phyloP scores from a whole-genome alignment of 2,797 vertebrate genomes.

The Aquila chrysaetos region DNA sequence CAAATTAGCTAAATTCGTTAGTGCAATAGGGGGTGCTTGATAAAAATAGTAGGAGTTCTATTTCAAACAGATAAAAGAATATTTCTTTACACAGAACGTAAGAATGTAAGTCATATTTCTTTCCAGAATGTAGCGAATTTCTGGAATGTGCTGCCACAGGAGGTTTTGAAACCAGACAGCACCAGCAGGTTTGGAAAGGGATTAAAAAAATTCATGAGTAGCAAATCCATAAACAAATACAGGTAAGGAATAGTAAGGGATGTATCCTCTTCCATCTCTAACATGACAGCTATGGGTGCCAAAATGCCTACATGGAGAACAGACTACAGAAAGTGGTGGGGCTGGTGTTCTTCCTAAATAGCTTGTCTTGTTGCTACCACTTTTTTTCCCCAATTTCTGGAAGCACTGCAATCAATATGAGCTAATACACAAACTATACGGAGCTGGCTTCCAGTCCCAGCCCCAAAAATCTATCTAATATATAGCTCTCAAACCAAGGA shows the following conservation, averaged over 20 bases:
- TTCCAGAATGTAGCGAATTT: not conserved
- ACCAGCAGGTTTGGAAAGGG: not conserved
- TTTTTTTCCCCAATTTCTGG: not conserved
- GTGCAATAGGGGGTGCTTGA: not conserved
- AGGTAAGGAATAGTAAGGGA: not conserved
- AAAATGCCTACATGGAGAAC: not conserved
- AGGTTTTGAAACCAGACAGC: not conserved
- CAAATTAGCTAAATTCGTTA: not conserved
- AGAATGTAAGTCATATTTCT: not conserved
- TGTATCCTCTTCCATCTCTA: not conserved
- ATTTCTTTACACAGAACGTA: not conserved
- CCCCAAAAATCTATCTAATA: not conserved
- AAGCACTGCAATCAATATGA: not conserved
- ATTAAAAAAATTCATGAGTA: not conserved
- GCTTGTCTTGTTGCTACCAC: not conserved
- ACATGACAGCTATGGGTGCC: not conserved
- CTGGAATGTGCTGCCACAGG: not conserved
- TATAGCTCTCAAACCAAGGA: not conserved
- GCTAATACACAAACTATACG: not conserved
- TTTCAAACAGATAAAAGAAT: not conserved
- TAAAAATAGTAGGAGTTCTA: not conserved
- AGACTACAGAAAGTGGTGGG: not conserved
- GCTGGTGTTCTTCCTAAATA: not conserved
- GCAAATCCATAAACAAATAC: not conserved
- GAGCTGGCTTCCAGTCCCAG: not conserved